A percentile compares a stretch with the other conserved stretches of the same genome.
Evolutionary conservation across 2,113 vertebrate genomes (phyloP).

Genomic region (Hemiscyllium ocellatum): DNA sequence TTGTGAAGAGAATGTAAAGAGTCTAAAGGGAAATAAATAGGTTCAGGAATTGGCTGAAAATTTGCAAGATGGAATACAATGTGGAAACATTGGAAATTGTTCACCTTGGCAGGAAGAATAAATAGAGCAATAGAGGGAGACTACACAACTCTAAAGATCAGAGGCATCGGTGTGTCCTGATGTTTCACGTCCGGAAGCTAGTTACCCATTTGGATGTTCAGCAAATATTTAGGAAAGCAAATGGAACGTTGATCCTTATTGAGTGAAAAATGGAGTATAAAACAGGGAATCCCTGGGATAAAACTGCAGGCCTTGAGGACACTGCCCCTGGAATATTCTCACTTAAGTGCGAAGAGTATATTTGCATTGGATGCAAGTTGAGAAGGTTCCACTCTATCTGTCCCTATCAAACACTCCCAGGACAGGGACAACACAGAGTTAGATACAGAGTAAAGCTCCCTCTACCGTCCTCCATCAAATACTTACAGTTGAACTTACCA

Average conservation of each 20-base stretch:
- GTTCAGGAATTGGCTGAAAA: not conserved
- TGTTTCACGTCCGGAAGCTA: not conserved
- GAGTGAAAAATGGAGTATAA: not conserved
- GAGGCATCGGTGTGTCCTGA: not conserved
- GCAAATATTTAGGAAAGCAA: not conserved
- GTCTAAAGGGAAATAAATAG: not conserved
- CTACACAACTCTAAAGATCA: not conserved
- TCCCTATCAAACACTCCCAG: not conserved
- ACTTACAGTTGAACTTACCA: conserved; percentile 58
- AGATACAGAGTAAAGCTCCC: not conserved
- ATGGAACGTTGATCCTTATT: not conserved
- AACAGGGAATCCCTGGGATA: not conserved
- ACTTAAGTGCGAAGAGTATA: too few relatives aligned
- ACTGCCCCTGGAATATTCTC: not conserved
- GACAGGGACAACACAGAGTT: not conserved
- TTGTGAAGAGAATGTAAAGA: not conserved
- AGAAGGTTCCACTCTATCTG: not conserved
- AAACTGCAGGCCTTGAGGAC: not conserved
- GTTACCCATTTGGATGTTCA: not conserved
- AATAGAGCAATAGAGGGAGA: not conserved
- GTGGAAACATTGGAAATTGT: not conserved
- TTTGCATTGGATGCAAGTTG: not conserved
- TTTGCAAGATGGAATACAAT: not conserved
- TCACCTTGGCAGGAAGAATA: not conserved
- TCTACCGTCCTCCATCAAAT: not conserved